Base-by-base conservation (phyloP, 2,888 invertebrate genomes). In the Julus scanicus region DNA sequence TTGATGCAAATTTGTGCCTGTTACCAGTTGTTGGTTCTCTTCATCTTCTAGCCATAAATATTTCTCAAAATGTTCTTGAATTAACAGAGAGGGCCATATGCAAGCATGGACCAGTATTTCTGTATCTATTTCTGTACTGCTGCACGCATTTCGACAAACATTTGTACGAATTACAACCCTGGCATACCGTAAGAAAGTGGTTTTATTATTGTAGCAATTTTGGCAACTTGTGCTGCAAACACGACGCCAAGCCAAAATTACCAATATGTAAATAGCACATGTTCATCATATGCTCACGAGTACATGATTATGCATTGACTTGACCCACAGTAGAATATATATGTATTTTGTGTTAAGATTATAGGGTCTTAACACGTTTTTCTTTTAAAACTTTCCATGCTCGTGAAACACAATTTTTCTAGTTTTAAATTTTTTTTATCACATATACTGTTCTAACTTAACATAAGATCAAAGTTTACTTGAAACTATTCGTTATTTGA, bases 91-190 rank as follows among this genome's bases (percentile, higher is more conserved):
- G 17, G n/a, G 71, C 71, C 71, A 71, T 29, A 8, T 71, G 71
- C 29, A 3, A 17, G n/a, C 17, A 63, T 63, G 4, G 15, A 63
- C 63, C 4, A 71, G 9, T 29, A 37, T 80, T 80, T 13, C 37
- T 80, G 37, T 37, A 37, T 80, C 80, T 80, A 80, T 80, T 80
- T 80, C 80, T 80, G 80, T 37, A 80, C 13, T 80, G 80, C 9
- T 13, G 71, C 20, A 63, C 20, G 1, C 8, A 71, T 71, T 71
- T 71, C 29, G 20, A n/a, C 63, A 71, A 71, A 71, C 71, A 71
- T 71, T 71, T 71, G 0, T 29, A 3, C 20, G 20, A 29, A 20
- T 20, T 71, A 71, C 71, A 57, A n/a, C 57, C 8, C 44, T 44
- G 44, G 44, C 8, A 8, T 44, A 44, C 5, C 5, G 44, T 44